Evolutionary conservation across 2,797 vertebrate species (phyloP).

Genomic region (Forpus xanthops): DNA sequence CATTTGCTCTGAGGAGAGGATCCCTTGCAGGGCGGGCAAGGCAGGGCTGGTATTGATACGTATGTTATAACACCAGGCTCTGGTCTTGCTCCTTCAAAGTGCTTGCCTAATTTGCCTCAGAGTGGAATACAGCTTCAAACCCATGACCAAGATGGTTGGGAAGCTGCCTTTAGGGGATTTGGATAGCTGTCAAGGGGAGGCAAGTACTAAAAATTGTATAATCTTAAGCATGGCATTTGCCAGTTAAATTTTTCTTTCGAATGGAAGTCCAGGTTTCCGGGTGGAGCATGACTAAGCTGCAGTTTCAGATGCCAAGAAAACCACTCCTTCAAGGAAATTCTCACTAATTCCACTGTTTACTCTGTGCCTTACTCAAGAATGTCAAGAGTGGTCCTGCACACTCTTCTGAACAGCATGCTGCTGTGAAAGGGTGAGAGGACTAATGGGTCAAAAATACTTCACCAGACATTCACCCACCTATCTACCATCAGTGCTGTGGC

Average conservation of each 20-base stretch:
- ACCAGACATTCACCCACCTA: not conserved
- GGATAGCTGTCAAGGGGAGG: not conserved
- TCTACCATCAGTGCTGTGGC: not conserved
- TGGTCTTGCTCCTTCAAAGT: not conserved
- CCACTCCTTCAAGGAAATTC: not conserved
- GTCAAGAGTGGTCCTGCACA: not conserved
- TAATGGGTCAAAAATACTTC: not conserved
- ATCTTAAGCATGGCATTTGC: not conserved
- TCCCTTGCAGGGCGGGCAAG: not conserved
- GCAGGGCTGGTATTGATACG: not conserved
- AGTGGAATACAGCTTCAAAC: not conserved
- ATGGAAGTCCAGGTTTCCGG: not conserved
- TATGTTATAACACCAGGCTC: not conserved
- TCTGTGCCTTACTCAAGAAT: not conserved
- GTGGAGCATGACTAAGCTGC: not conserved
- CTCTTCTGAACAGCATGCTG: not conserved
- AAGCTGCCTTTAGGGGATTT: not conserved
- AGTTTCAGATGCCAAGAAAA: not conserved
- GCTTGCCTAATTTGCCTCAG: not conserved
- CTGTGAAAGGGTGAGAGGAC: not conserved
- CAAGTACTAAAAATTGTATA: not conserved
- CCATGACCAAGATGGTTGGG: rapidly evolving
- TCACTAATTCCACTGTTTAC: not conserved
- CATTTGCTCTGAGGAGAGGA: not conserved
- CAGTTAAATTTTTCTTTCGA: not conserved